A percentile compares a stretch with the other conserved stretches of the same genome.
These are phyloP conservation scores for Pissodes strobi DNA, from an alignment of 1,140 invertebrate genomes.

Conservation along the genomic window DNA sequence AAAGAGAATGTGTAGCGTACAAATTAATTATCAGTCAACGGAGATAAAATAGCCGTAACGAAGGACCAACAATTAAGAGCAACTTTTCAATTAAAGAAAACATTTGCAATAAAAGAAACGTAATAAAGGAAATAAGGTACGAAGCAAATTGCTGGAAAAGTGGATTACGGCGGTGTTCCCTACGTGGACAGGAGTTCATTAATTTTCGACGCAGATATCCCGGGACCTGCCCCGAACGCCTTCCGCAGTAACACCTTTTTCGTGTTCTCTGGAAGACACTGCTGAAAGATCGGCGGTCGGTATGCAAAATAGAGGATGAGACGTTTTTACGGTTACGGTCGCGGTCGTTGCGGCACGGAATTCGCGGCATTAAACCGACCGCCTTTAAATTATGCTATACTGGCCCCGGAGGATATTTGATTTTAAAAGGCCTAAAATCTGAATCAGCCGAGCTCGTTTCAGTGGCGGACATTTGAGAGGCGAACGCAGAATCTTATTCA, in stretches of 20 bases:
- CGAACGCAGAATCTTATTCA: too few relatives aligned
- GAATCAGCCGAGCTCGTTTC: neutral
- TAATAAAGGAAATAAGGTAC: constrained; percentile 33
- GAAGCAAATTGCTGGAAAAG: constrained; percentile 50
- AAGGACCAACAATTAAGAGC: constrained; percentile 16
- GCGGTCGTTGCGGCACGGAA: neutral
- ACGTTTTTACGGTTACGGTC: constrained; percentile 30
- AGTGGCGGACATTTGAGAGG: too few relatives aligned
- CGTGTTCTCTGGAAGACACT: constrained; percentile 46
- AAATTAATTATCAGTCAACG: too few relatives aligned
- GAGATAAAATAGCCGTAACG: too few relatives aligned
- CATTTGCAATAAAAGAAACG: constrained; percentile 33
- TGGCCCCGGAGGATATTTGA: constrained; percentile 14
- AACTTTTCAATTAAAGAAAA: constrained; percentile 32
- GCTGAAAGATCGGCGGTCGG: constrained; percentile 43
- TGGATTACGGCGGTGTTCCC: constrained; percentile 49
- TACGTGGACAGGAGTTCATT: constrained; percentile 53
- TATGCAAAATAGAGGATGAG: constrained; percentile 38
- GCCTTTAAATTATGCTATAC: constrained; percentile 31
- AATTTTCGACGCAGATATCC: constrained; percentile 40
- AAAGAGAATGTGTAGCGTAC: too few relatives aligned
- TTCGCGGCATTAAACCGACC: constrained; percentile 21
- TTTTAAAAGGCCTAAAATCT: neutral
- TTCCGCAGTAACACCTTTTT: constrained; percentile 48
- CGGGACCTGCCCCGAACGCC: constrained; percentile 21